Conservation (phyloP, 2,888 invertebrate genomes). For the Drosophila subquinaria region DNA sequence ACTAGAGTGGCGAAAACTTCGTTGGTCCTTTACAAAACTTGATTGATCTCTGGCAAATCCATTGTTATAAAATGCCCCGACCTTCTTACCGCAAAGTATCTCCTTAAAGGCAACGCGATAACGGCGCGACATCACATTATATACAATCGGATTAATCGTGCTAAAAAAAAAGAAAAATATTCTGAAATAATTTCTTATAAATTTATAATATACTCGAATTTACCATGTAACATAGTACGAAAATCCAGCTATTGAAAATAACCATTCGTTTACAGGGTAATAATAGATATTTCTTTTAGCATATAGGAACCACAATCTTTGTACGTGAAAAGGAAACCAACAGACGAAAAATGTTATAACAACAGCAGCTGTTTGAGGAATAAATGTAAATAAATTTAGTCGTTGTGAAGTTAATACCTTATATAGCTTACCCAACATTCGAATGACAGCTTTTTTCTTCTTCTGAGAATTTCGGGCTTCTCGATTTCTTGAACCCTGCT, state of each 20-base stretch:
- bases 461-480: constrained; percentile 90
- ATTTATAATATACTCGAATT: constrained; percentile 22
- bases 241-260: constrained; percentile 92
- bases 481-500: constrained; percentile 89
- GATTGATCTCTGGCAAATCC: constrained; percentile 88
- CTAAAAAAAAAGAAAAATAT: constrained; percentile 83
- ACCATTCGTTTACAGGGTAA: constrained; percentile 91
- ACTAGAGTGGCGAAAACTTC: constrained; percentile 88
- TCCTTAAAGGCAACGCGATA: constrained; percentile 92
- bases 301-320: constrained; percentile 93
- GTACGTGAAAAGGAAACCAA: constrained; percentile 98
- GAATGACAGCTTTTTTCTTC: constrained; percentile 91
- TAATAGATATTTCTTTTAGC: constrained; percentile 88
- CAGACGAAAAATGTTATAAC: constrained; percentile 97
- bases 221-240: constrained; percentile 91
- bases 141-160: constrained; percentile 95
- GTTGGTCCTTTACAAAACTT: constrained; percentile 87
- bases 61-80: constrained; percentile 85
- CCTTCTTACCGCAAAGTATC: constrained; percentile 89
- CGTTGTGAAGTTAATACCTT: not conserved
- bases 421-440: constrained; percentile 90
- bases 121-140: constrained; percentile 92
- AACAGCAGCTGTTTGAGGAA: constrained; percentile 90
- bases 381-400: not conserved
- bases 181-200: not conserved